Base-by-base conservation (phyloP, 2,797 vertebrate genomes). In the Helostoma temminkii region DNA sequence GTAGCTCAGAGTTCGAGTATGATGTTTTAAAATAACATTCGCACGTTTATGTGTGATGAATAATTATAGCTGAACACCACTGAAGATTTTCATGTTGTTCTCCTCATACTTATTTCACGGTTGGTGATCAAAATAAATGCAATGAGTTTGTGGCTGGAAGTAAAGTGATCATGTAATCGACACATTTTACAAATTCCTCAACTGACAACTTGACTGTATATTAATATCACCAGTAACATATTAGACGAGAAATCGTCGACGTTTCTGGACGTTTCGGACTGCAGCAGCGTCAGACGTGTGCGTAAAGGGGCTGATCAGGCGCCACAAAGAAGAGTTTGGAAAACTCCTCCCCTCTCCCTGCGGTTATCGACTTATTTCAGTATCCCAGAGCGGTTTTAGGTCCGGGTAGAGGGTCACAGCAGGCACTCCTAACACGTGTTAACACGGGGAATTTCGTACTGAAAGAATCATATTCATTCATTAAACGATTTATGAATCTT, bases 321-420 rank as follows among this genome's bases (percentile, higher is more conserved):
- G 50, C 34, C 34, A 67, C 62, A 54, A 15, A 43, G 6, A 28
- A 1, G 34, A 6, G 3, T 11, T 16, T 1, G 2, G 34, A 4
- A 80, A 79, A 78, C 90, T 83, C 88, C 90, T 80, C 90, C 90
- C 85, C 47, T 4, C 3, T 8, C 10, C 3, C 19, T 12, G 56
- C 11, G 36, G 25, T 41, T 34, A 19, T 61, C 45, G 45, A 79
- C 58, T 71, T 16, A 6, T 49, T 77, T 50, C 15, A 48, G 34
- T 55, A 39, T 5, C 48, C 45, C 7, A 6, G 41, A 32, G 65
- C 18, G 42, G 52, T 16, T 73, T 78, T 8, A 59, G 30, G 49
- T 83, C 83, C 71, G 87, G 63, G 66, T 80, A 50, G 71, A 75
- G 78, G 74, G 74, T 81, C 76, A 72, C 32, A 7, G 12, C 10